phyloP scores from a whole-genome alignment of 2,113 vertebrate species.

The Thunnus maccoyii region DNA sequence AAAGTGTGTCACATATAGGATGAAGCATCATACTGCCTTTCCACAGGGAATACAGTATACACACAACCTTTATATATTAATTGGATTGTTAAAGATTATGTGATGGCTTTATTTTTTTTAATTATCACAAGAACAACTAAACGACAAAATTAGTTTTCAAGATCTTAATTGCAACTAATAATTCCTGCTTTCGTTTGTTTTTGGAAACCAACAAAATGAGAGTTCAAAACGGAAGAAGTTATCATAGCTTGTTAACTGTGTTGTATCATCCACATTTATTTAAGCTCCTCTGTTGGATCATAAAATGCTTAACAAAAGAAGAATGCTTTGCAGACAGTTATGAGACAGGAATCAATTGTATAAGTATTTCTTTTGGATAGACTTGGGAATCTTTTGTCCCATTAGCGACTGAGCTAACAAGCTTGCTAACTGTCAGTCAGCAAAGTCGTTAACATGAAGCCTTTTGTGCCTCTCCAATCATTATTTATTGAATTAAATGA shows the following conservation, averaged over 20 bases:
- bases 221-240: not conserved
- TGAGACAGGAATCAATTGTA: not conserved
- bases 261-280: not conserved
- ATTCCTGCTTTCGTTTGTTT: not conserved
- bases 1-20: conserved; percentile 33
- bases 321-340: not conserved
- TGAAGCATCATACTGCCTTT: conserved; percentile 2
- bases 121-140: not conserved
- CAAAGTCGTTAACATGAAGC: too few species aligned
- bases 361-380: not conserved
- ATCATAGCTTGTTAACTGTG: not conserved
- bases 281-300: not conserved
- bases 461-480: too few species aligned
- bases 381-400: too few species aligned
- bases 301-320: not conserved
- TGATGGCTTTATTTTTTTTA: not conserved
- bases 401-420: not conserved
- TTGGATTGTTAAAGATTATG: not conserved
- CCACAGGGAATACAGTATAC: conserved; percentile 3
- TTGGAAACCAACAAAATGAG: not conserved
- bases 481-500: too few species aligned
- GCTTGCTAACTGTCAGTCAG: not conserved
- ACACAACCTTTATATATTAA: conserved; percentile 16
- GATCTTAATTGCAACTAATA: not conserved
- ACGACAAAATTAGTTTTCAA: not conserved